Evolutionary conservation across 1,140 invertebrate genomes (phyloP), one percentile per base, ranked within the genome.

Genomic region (Drosophila tristis): DNA sequence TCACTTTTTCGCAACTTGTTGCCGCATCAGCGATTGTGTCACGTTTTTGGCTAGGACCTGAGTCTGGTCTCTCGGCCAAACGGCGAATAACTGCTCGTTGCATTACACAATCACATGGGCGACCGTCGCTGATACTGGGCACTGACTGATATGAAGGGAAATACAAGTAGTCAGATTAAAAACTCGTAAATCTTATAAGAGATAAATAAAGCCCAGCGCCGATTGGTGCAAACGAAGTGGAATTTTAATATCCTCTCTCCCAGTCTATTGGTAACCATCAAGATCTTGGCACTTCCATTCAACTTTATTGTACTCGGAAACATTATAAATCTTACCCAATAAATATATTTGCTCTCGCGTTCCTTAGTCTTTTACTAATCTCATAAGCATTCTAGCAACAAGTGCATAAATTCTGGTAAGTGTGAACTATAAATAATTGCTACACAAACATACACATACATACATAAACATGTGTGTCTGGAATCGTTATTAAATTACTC

Each of bases 1-100:
- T 39, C 53, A 60, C 20, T 51, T 78, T 63, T 79, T 67, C 65
- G 76, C 84, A 87, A 87, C 84, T 87, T 87, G 84, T 87, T 87
- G 84, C 79, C 73, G 35, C 25, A 49, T 51, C 31, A 48, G 57
- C 35, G 50, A 8, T 53, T 64, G 61, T 75, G 74, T 75, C 78
- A 78, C 72, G 62, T 78, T 82, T 79, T 66, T 65, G 15, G 61
- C 47, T 56, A 50, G 13, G 8, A 49, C 11, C 35, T 39, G 4
- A 13, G 35, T 39, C 35, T 39, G 44, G 43, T 50, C n/a, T 71
- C 5, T 57, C 43, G 8, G 16, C 29, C 15, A 26, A 13, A 3
- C 35, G 35, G 35, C 35, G 31, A 23, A 53, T 16, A 55, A 42
- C 26, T 70, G 72, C 64, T 65, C 49, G 35, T 63, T 61, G 51